Evolutionary conservation across 2,113 vertebrate genomes (phyloP), one percentile per base, ranked within the genome.

Genomic region (Passer domesticus): DNA sequence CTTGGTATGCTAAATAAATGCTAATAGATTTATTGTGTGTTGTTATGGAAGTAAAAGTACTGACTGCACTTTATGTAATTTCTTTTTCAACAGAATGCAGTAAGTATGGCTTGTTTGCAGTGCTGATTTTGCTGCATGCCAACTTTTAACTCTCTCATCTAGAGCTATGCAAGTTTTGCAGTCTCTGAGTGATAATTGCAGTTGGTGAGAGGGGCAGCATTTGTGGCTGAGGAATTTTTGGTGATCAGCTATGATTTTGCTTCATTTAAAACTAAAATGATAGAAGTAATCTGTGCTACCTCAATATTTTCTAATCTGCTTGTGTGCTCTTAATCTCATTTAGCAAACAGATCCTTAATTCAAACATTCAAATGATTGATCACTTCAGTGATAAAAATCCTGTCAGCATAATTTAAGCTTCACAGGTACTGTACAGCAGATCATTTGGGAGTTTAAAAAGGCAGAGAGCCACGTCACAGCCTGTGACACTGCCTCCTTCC

Each of bases 41-140:
- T 83, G 33, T 68, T 91, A 4, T 43, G 68, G 55, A 88, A 93
- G 62, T 62, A 55, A 22, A 82, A 96, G 67, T 95, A 97, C 95
- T 98, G 97, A 98, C 92, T 92, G 91, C 91, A 85, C 66, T 97
- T 97, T 96, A 66, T 98, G 83, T 94, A 64, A 98, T 99, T 97
- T 98, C 97, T 97, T 97, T 97, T 97, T 96, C 98, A 93, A 98
- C 99, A 99, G 99, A 98, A 98, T 97, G 98, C 98, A 98, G 99
- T 99, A 99, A 99, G 99, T 99, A 99, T 98, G 95, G 83, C 92
- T 83, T 86, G 96, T 98, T 97, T 99, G 98, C 98, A 96, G 98
- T 98, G 98, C 95, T 37, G 64, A 72, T 89, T 96, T 97, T 97
- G 94, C 92, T 96, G 99, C 98, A 98, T 99, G 99, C 93, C 95